Percentiles rank a stretch among this genome's conserved stretches.
phyloP scores from a whole-genome alignment of 1,140 invertebrate genomes.

The Trachelipus rathkii region DNA sequence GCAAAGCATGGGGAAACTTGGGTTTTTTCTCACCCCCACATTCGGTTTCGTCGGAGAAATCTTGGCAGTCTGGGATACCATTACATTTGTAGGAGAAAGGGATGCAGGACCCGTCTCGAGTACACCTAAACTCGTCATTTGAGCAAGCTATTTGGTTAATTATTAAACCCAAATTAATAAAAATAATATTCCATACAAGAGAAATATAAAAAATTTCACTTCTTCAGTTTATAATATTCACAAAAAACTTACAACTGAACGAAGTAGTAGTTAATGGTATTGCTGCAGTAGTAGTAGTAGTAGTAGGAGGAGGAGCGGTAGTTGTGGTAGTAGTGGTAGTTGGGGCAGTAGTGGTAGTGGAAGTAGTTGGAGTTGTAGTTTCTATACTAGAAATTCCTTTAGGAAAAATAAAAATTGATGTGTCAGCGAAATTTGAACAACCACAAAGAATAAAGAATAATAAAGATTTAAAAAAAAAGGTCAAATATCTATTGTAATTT shows the following conservation, averaged over 20 bases:
- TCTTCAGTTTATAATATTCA: too few relatives aligned
- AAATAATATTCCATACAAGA: too few relatives aligned
- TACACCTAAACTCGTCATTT: constrained; percentile 21
- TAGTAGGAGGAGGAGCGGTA: constrained; percentile 29
- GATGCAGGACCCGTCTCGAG: constrained; percentile 46
- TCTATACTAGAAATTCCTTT: neutral
- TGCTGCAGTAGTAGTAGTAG: constrained; percentile 14
- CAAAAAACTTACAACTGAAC: too few relatives aligned
- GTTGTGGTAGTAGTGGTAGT: neutral
- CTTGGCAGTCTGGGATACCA: constrained; percentile 55
- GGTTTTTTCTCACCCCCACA: constrained; percentile 16
- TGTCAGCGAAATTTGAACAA: neutral
- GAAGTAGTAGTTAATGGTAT: too few relatives aligned
- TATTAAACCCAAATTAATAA: too few relatives aligned
- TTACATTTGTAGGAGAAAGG: constrained; percentile 51
- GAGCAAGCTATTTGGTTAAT: constrained; percentile 9
- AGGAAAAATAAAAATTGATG: neutral
- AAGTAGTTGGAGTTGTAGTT: neutral
- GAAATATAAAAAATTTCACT: too few relatives aligned
- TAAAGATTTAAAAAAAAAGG: neutral
- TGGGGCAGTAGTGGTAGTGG: neutral
- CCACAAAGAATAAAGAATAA: neutral
- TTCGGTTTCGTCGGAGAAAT: constrained; percentile 52
- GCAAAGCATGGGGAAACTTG: too few relatives aligned
- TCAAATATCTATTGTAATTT: too few relatives aligned